phyloP scores from a whole-genome alignment of 1,140 invertebrate genomes.

The Leptopilina boulardi region DNA sequence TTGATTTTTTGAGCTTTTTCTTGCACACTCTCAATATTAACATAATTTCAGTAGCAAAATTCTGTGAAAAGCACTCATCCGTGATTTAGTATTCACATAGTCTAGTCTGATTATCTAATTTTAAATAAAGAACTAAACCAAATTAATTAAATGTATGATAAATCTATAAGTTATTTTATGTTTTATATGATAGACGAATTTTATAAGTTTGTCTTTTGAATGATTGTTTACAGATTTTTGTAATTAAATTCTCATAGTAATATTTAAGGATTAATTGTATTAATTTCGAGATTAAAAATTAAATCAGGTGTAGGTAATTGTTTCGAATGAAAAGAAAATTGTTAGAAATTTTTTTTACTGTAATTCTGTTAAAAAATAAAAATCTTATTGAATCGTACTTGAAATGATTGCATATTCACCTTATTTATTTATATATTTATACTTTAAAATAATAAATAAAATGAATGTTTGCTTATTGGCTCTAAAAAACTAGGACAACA shows the following conservation, averaged over 20 bases:
- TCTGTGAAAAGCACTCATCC: slow-evolving; percentile 18
- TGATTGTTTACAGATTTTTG: slow-evolving; percentile 31
- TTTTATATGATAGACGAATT: slow-evolving; percentile 50
- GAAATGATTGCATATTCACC: not conserved
- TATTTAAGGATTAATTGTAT: not conserved
- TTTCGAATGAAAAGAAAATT: slow-evolving; percentile 42
- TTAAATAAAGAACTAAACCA: slow-evolving; percentile 43
- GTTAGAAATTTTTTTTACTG: slow-evolving; percentile 30
- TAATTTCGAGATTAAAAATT: slow-evolving; percentile 7
- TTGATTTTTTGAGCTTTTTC: no score
- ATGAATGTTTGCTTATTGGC: no score
- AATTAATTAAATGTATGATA: slow-evolving; percentile 39
- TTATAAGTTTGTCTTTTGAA: slow-evolving; percentile 7
- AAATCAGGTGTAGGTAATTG: slow-evolving; percentile 30
- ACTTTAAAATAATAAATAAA: not conserved
- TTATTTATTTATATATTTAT: no score
- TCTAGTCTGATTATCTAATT: slow-evolving; percentile 47
- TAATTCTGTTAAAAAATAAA: slow-evolving; percentile 40
- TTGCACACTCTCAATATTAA: not conserved
- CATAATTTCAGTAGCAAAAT: not conserved
- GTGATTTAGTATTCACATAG: slow-evolving; percentile 51
- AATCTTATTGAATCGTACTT: slow-evolving; percentile 42
- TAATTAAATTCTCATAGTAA: not conserved
- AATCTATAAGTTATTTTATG: slow-evolving; percentile 52
- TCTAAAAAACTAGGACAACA: no score